Percentiles rank a stretch among this genome's conserved stretches.
Conservation (phyloP, 2,888 invertebrate genomes). For the Phytoseiulus persimilis region DNA sequence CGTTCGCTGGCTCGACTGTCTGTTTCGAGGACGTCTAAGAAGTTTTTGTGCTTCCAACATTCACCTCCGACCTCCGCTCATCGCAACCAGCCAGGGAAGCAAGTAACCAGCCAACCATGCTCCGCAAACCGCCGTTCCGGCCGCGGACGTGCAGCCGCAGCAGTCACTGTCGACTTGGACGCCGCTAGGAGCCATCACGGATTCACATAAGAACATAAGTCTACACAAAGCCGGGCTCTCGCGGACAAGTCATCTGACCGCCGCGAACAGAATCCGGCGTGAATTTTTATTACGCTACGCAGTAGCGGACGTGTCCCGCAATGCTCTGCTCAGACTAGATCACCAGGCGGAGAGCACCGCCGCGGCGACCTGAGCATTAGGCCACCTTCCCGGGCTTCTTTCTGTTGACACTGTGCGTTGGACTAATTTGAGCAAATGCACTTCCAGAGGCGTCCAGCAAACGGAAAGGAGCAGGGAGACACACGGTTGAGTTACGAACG, state of each 20-base stretch:
- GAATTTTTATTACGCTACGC: not conserved
- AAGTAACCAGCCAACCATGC: not conserved
- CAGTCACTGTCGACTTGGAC: not conserved
- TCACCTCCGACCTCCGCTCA: not conserved
- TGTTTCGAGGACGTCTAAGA: not conserved
- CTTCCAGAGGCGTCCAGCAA: not conserved
- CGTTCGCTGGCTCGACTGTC: not conserved
- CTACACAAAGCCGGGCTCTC: not conserved
- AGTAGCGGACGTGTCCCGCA: not conserved
- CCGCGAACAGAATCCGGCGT: not conserved
- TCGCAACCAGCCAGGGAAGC: too few relatives aligned
- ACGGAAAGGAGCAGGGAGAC: not conserved
- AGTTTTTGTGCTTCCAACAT: not conserved
- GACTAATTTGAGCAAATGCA: not conserved
- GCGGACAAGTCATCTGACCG: not conserved
- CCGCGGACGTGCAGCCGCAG: not conserved
- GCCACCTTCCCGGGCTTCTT: not conserved
- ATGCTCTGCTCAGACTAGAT: not conserved
- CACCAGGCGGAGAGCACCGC: not conserved
- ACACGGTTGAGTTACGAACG: not conserved
- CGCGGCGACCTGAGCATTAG: not conserved
- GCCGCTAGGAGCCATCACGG: not conserved
- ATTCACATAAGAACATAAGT: not conserved
- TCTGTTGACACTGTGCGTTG: not conserved
- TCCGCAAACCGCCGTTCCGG: not conserved